Evolutionary conservation across 2,797 vertebrate genomes (phyloP).

Genomic region (Ctenochaetus hawaiiensis): DNA sequence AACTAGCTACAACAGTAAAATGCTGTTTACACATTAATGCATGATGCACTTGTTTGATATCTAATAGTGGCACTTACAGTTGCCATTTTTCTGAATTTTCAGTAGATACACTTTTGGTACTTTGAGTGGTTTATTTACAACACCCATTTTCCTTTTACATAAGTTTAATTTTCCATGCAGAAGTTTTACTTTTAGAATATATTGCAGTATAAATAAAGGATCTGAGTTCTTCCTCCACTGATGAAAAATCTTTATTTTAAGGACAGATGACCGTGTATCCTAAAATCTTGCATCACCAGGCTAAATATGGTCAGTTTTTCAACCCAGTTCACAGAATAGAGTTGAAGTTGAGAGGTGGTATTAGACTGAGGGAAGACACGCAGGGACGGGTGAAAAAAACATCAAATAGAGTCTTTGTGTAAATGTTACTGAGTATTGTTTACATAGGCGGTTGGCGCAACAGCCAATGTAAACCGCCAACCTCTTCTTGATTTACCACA

Average conservation of each 20-base stretch:
- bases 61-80: neutral
- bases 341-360: neutral
- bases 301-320: constrained; percentile 9
- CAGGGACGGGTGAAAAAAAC: neutral
- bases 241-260: neutral
- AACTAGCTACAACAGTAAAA: neutral
- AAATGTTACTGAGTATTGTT: constrained; percentile 44
- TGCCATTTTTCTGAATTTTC: neutral
- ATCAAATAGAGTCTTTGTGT: constrained; percentile 25
- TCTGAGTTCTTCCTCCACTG: neutral
- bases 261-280: neutral
- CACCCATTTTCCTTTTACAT: neutral
- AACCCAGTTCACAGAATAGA: neutral
- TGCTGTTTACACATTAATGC: neutral
- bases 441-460: constrained; percentile 46
- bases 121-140: neutral
- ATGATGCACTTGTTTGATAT: neutral
- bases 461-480: constrained; percentile 44
- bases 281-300: neutral
- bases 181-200: neutral
- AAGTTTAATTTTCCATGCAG: neutral
- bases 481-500: constrained; percentile 48
- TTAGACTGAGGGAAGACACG: neutral
- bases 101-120: constrained; percentile 8
- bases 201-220: neutral